Evolutionary conservation across 1,140 invertebrate species (phyloP).

Genomic region (Magallana ariakensis): DNA sequence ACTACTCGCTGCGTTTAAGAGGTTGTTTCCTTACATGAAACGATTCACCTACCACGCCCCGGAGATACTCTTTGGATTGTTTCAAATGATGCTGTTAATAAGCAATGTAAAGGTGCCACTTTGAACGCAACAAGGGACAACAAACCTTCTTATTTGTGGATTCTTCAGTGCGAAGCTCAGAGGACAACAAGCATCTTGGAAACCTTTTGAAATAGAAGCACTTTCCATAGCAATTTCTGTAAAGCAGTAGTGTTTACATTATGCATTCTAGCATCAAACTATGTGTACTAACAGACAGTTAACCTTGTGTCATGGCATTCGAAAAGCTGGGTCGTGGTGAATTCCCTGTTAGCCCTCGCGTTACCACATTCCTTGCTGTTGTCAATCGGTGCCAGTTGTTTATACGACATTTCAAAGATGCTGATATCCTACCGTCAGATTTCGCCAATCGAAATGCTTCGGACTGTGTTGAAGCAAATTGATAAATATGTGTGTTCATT

Average conservation of each 20-base stretch:
- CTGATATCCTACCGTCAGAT: slow-evolving; percentile 53
- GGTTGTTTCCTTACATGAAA: slow-evolving; percentile 28
- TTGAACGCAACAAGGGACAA: slow-evolving; percentile 50
- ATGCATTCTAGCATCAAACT: slow-evolving; percentile 56
- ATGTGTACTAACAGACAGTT: slow-evolving; percentile 58
- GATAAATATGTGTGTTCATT: slow-evolving; percentile 43
- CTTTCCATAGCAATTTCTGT: slow-evolving; percentile 48
- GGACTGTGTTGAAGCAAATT: slow-evolving; percentile 33
- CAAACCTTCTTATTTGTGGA: slow-evolving; percentile 40
- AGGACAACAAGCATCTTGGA: slow-evolving; percentile 52
- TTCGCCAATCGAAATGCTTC: slow-evolving; percentile 60
- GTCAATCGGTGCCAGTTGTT: slow-evolving; percentile 46
- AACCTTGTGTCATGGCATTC: slow-evolving; percentile 53
- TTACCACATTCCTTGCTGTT: slow-evolving; percentile 35
- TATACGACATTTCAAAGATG: slow-evolving; percentile 48
- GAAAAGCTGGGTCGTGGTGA: slow-evolving; percentile 55
- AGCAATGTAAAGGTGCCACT: slow-evolving; percentile 54
- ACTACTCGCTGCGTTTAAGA: slow-evolving; percentile 37
- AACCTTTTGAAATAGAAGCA: slow-evolving; percentile 60
- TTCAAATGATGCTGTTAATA: slow-evolving; percentile 58
- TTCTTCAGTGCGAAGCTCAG: slow-evolving; percentile 61
- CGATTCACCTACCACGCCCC: slow-evolving; percentile 56
- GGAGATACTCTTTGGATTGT: slow-evolving; percentile 62
- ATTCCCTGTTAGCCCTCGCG: slow-evolving; percentile 43
- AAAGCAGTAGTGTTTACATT: slow-evolving; percentile 61